Evolutionary conservation across 2,113 vertebrate species (phyloP), one percentile per base, ranked within the genome.

Genomic region (Scomber japonicus): DNA sequence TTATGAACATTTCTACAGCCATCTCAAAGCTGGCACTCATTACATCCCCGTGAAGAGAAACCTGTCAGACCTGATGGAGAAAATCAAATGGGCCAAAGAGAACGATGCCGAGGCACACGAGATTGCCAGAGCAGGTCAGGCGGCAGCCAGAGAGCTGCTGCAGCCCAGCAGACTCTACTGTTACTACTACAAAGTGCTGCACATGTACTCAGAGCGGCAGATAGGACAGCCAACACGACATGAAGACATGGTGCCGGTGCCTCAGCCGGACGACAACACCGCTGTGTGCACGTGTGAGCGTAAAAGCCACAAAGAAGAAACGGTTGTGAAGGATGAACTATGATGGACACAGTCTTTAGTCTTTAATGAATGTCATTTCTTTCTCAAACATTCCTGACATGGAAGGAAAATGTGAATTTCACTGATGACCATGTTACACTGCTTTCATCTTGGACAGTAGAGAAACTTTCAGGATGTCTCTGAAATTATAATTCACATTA

Each of bases 1-100:
- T 66, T 98, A 98, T 5, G 97, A 99, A 67, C 94, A 97, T 71
- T 99, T 99, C 86, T 99, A 98, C 87, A 80, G 5, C 40, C 92
- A 89, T 11, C 85, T 99, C 4, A 87, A 86, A 68, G 94, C 96
- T 0, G 97, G 96, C 72, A 93, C 91, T 16, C 97, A 99, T 84
- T 99, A 97, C 73, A 11, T 98, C 53, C 94, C 95, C 0, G 78
- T 98, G 80, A 94, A 91, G 88, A 96, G 97, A 72, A 95, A 95
- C 82, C 93, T 99, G 49, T 95, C 94, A 0, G 96, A 99, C 89
- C 94, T 99, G 68, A 65, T 98, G 55, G 95, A 97, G 59, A 97
- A 95, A 90, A 95, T 99, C 89, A 86, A 90, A 27, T 99, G 97
- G 97, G 97, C 96, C 50, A 96, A 96, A 94, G 96, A 96, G 88